These are phyloP conservation scores for Halocaridina rubra DNA, from an alignment of 2,888 invertebrate species.

Conservation along the genomic window DNA sequence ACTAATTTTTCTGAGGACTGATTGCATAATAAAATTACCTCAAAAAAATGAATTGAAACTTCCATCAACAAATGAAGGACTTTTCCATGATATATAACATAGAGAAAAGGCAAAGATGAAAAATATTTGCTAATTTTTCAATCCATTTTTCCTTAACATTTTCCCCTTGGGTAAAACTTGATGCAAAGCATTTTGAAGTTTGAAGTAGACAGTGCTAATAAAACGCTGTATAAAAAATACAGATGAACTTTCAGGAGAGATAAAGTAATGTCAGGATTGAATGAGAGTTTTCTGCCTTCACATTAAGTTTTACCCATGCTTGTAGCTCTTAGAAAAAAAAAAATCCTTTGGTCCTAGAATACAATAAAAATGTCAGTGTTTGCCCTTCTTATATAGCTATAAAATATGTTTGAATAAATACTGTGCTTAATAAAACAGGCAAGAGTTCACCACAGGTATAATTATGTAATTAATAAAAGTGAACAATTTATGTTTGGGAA, in stretches of 20 bases:
- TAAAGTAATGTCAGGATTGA: constrained; percentile 31
- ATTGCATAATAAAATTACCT: constrained; percentile 22
- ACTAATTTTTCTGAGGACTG: constrained; percentile 48
- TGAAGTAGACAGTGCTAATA: too few relatives aligned
- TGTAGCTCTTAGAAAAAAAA: constrained; percentile 54
- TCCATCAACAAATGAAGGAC: neutral
- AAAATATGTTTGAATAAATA: constrained; percentile 55
- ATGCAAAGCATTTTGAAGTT: constrained; percentile 41
- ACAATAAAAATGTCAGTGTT: constrained; percentile 50
- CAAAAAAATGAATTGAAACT: constrained; percentile 16
- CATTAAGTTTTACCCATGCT: constrained; percentile 56
- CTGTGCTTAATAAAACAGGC: constrained; percentile 47
- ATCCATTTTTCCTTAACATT: constrained; percentile 27
- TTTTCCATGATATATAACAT: constrained; percentile 25
- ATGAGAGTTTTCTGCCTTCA: constrained; percentile 42
- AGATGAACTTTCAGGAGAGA: constrained; percentile 12
- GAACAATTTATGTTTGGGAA: too few relatives aligned
- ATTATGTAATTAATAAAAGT: too few relatives aligned
- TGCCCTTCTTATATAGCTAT: constrained; percentile 59
- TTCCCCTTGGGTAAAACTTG: constrained; percentile 50
- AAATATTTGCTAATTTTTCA: constrained; percentile 38
- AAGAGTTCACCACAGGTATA: constrained; percentile 40
- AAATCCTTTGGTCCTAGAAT: constrained; percentile 55
- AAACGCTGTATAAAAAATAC: too few relatives aligned
- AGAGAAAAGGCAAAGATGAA: constrained; percentile 43